Evolutionary conservation across 2,113 vertebrate species (phyloP), one percentile per base, ranked within the genome.

Genomic region (Muscicapa adusta): DNA sequence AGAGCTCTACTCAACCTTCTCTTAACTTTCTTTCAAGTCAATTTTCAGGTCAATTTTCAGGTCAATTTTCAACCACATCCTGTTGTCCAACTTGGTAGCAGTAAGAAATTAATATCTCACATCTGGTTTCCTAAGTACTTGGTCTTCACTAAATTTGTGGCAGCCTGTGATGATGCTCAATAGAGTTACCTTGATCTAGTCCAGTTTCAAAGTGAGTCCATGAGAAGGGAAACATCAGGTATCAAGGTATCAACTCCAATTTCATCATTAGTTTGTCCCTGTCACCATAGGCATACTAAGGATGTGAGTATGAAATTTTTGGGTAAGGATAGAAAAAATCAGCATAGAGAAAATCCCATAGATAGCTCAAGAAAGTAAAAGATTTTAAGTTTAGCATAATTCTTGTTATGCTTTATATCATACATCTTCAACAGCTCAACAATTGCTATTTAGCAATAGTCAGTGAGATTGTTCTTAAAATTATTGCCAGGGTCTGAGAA

Each of bases 321-420:
- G 83, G 40, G 8, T 42, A 77, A 48, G 23, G 42, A 8, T 51
- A 70, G 54, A 91, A 23, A 76, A 14, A 45, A 50, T 38, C 28
- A 89, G 56, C 47, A n/a, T n/a, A n/a, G n/a, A n/a, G n/a, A n/a
- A n/a, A 88, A n/a, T 4, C 3, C 9, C 29, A 45, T 0, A 10
- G 18, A 45, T 4, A 65, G 24, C 33, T 66, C 42, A 66, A 53
- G 45, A 74, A 91, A 66, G 42, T 18, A 73, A 68, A 76, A 58
- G 3, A 68, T 43, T 86, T 65, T 12, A 3, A 31, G 8, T 66
- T 73, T 38, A n/a, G 57, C n/a, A 10, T 5, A 54, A 36, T 15
- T 3, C 9, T 86, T 68, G 16, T 24, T 80, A 5, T 51, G 40
- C 6, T 48, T 10, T 63, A 4, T 50, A 8, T 17, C 1, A 1